These are phyloP conservation scores for Eupsilia transversa DNA, from an alignment of 2,888 invertebrate species.

Conservation along the genomic window DNA sequence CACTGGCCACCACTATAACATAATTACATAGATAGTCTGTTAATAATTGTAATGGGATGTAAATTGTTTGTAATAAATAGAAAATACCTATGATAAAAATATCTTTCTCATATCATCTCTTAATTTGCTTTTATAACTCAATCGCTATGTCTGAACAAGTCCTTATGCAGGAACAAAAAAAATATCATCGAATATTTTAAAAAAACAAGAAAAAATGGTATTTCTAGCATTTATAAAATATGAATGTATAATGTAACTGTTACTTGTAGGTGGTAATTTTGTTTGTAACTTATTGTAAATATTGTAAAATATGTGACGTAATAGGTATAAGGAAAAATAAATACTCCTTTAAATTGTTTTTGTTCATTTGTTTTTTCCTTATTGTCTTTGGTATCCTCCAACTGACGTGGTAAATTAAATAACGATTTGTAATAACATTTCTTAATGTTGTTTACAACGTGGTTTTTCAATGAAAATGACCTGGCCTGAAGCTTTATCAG, in stretches of 20 bases:
- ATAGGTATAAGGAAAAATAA: slow-evolving; percentile 34
- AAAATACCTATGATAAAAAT: not conserved
- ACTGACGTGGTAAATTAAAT: slow-evolving; percentile 9
- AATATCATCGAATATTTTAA: slow-evolving; percentile 4
- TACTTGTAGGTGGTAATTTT: not conserved
- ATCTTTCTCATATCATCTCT: accelerated
- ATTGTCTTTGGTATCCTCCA: slow-evolving; percentile 1
- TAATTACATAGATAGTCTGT: not conserved
- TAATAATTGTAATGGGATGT: not conserved
- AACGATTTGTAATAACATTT: no score
- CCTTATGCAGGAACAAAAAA: not conserved
- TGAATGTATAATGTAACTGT: slow-evolving; percentile 15
- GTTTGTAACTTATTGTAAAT: slow-evolving; percentile 35
- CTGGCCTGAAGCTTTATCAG: no score
- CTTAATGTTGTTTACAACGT: no score
- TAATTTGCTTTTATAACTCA: not conserved
- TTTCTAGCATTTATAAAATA: not conserved
- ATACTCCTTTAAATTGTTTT: slow-evolving; percentile 20
- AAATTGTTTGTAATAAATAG: not conserved
- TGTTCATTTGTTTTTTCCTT: slow-evolving; percentile 27
- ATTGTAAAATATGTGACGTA: slow-evolving; percentile 42
- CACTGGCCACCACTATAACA: no score
- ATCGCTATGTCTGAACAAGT: slow-evolving; percentile 38
- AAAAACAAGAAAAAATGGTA: not conserved
- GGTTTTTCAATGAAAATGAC: no score